Evolutionary conservation across 2,888 invertebrate species (phyloP), one percentile per base, ranked within the genome.

Genomic region (Eupithecia vulgata): DNA sequence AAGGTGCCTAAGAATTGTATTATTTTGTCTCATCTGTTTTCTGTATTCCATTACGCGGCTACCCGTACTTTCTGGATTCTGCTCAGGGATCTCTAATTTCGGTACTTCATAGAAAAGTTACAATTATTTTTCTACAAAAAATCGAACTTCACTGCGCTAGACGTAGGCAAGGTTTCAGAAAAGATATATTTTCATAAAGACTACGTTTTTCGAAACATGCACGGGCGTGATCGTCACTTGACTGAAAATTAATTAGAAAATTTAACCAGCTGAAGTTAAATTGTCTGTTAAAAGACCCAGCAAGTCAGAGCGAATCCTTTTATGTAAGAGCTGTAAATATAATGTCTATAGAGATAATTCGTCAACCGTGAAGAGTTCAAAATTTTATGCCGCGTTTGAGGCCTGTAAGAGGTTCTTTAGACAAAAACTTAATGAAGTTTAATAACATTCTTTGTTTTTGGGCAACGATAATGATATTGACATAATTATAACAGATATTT

Each of bases 301-400:
- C 37, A 75, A 75, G 75, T 67, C 75, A 67, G 25, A 62, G 70
- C 70, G 62, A 42, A 35, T 57, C 69, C 42, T 74, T 71, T 75
- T 73, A 73, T 76, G 67, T 69, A 71, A 17, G 40, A 67, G 74
- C 70, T 73, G 72, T 79, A 78, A 79, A 80, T 76, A 75, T 70
- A 77, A 77, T 78, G 69, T 68, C 76, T 67, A 77, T 78, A 65
- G 76, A 78, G 79, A 80, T 80, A 76, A 80, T 80, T 80, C 74
- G 70, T 75, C 79, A 78, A 76, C 76, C 77, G 71, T 73, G 72
- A 77, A 69, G 75, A 73, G 71, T 75, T 78, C 74, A 71, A 71
- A 77, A 76, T 78, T 78, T 78, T 76, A 77, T 73, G 74, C 68
- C 71, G 42, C 71, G 64, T 67, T 70, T 70, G 67, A 37, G 59